Evolutionary conservation across 2,113 vertebrate species (phyloP), one percentile per base, ranked within the genome.

Genomic region (Leucoraja erinaceus): DNA sequence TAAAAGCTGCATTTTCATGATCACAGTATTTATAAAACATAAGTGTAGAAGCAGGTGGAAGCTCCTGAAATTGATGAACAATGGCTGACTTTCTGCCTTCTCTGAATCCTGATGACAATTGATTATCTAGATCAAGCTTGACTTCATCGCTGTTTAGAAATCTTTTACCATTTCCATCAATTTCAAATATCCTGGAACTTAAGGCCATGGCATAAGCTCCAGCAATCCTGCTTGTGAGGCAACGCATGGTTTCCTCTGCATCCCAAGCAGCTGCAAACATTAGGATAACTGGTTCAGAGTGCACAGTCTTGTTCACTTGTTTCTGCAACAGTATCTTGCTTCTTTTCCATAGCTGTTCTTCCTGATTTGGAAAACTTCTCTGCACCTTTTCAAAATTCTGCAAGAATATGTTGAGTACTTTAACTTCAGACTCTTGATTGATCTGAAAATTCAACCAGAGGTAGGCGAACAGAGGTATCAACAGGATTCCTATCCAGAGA

Each of bases 21-120:
- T 93, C 93, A 18, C 93, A 93, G 68, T 93, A 93, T 68, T 84
- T 90, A 47, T 93, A 93, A 54, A 93, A 90, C 22, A 93, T 31
- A 66, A 93, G 84, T 33, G 79, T 93, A 12, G 93, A 84, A 66
- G 78, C 33, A 25, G 93, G 93, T 22, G 93, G 93, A 16, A 93
- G 84, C 22, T 76, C 79, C 11, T 93, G 78, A 20, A 93, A 76
- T 1, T 86, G 93, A 28, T 86, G 79, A 66, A 90, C 31, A 20
- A 90, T 33, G 59, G 81, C 93, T n/a, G 93, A 61, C 10, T 86
- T 75, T 33, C 33, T 22, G 18, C 63, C 93, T n/a, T 61, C 47
- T 56, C 72, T 25, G 25, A 83, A 78, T 5, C 47, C 68, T 5
- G 93, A 92, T 3, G 5, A 63, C 84, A 93, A 54, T 38, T 38